Base-by-base conservation (phyloP, 2,888 invertebrate genomes). In the Chrysotoxum bicinctum region DNA sequence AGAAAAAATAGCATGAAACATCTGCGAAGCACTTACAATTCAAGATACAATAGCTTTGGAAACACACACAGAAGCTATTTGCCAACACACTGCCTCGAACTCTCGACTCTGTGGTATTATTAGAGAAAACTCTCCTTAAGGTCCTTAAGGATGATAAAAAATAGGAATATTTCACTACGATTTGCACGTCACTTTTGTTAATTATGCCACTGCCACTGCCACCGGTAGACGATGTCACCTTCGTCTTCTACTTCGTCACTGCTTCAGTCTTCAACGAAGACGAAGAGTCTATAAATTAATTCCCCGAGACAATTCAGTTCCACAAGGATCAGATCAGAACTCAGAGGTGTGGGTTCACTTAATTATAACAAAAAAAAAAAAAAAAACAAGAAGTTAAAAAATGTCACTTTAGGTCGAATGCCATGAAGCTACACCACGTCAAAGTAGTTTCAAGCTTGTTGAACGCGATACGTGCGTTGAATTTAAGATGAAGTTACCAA, bases 181-280 rank as follows among this genome's bases (percentile, higher is more conserved):
- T 81, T 85, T 76, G 85, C 80, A 85, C 85, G 85, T 85, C 85
- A 85, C 80, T 80, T 81, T 85, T 81, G 68, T 85, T 85, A 85
- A 85, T 85, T 85, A 85, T 77, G 73, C 85, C 77, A 82, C 73
- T 77, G 73, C 85, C 77, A 82, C 73, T 73, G 76, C 48, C 68
- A 52, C 56, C 60, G 21, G 37, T 48, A 54, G 43, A 76, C 45
- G 45, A 30, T 30, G 16, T 45, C 8, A 19, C 21, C 32, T 21
- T 50, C 14, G 19, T 48, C 21, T 19, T 32, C 74, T 23, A 50
- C 48, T 21, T 48, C 21, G 21, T 48, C 12, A 48, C 12, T 14
- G 10, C 48, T 23, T 40, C 5, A 40, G 48, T 50, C 23, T 50
- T 50, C 50, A 50, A 23, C 62, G 37, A 30, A 45, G 81, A 58